These are phyloP conservation scores for Apamea monoglypha DNA, from an alignment of 2,888 invertebrate species.

Conservation along the genomic window DNA sequence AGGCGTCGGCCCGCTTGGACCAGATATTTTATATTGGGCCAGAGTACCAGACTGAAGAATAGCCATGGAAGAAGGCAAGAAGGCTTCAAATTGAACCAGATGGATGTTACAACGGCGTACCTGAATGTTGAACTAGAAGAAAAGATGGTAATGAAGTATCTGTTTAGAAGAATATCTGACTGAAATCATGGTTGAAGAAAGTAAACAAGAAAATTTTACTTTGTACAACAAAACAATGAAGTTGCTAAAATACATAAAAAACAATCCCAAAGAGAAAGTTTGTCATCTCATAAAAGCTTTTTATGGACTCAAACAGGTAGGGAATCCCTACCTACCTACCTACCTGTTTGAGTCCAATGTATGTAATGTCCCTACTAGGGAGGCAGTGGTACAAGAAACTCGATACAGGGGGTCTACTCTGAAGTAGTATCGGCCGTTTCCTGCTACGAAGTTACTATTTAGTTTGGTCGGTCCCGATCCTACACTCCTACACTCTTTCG, in stretches of 20 bases:
- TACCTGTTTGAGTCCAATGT: too few relatives aligned
- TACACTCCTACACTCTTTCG: too few relatives aligned
- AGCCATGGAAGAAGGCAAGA: slow-evolving; percentile 2
- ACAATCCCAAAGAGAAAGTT: neutral
- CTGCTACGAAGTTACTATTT: too few relatives aligned
- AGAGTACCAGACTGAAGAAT: neutral
- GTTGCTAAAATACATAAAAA: neutral
- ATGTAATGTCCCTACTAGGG: too few relatives aligned
- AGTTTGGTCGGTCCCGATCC: too few relatives aligned
- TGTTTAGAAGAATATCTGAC: neutral
- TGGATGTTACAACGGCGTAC: neutral
- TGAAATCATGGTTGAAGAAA: slow-evolving; percentile 7
- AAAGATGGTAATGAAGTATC: neutral
- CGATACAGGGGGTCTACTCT: too few relatives aligned
- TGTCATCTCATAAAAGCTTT: neutral
- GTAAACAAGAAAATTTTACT: neutral
- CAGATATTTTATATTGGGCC: neutral
- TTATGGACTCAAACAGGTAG: too few relatives aligned
- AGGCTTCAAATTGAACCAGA: neutral
- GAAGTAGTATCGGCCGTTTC: too few relatives aligned
- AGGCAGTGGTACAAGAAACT: slow-evolving; percentile 3
- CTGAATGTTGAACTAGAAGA: neutral
- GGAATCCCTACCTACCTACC: too few relatives aligned
- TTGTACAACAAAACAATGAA: neutral
- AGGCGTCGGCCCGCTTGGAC: neutral